Percentiles rank a stretch among this genome's conserved stretches.
These are phyloP conservation scores for Crambe crambe DNA, from an alignment of 37 sponge, comb jelly and placozoan genomes.

Conservation along the genomic window DNA sequence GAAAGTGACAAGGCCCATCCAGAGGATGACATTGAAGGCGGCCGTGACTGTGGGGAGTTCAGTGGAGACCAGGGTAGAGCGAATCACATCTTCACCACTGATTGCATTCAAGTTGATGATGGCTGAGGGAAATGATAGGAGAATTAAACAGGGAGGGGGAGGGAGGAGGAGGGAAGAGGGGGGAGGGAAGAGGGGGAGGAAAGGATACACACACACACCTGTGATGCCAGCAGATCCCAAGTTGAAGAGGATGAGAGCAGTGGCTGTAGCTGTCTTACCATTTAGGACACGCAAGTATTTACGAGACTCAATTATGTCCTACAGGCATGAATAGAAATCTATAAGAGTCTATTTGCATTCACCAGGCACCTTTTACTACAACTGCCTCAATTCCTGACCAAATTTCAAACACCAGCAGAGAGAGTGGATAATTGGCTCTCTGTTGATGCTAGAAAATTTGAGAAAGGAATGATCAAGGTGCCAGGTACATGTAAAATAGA, in stretches of 20 bases:
- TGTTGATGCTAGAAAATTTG: too few relatives aligned
- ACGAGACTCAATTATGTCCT: slow-evolving; percentile 62
- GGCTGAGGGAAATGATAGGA: slow-evolving; percentile 6
- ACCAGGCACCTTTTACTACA: too few relatives aligned
- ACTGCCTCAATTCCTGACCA: too few relatives aligned
- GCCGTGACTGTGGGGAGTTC: slow-evolving; percentile 9
- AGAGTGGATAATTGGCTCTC: too few relatives aligned
- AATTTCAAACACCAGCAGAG: too few relatives aligned
- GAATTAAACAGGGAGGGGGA: background rate
- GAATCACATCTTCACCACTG: background rate
- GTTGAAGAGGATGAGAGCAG: slow-evolving; percentile 70
- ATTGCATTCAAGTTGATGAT: slow-evolving; percentile 21
- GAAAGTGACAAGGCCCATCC: slow-evolving; percentile 47
- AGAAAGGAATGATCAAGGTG: too few relatives aligned
- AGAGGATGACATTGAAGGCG: slow-evolving; percentile 40
- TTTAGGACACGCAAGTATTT: slow-evolving; percentile 58
- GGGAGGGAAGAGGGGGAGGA: background rate
- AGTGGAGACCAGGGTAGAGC: background rate
- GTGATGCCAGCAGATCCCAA: slow-evolving; percentile 45
- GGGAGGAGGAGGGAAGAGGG: slow-evolving; percentile 6
- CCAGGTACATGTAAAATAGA: too few relatives aligned
- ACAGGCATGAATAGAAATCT: background rate
- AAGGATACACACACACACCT: slow-evolving; percentile 12
- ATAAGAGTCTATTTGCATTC: background rate
- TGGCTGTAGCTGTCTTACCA: slow-evolving; percentile 63